Conservation (phyloP, 2,113 vertebrate genomes). For the Scalopus aquaticus region DNA sequence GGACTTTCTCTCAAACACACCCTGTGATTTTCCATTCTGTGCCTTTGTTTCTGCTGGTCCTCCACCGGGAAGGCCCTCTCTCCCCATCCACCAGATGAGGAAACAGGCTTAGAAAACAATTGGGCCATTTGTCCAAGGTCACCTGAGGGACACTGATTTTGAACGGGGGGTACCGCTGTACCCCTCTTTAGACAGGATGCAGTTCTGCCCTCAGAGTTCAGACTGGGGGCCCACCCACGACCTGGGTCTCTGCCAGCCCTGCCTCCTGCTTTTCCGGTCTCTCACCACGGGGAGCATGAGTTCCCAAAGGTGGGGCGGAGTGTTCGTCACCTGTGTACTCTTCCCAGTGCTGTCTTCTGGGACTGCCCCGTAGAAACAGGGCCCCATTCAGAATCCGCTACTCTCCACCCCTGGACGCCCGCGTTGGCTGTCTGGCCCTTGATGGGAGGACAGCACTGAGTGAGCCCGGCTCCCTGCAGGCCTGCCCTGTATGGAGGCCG, state of each 20-base stretch:
- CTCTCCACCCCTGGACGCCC: background rate
- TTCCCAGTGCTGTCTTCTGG: background rate
- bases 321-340: background rate
- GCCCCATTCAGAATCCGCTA: background rate
- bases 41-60: background rate
- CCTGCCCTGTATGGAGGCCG: accelerated
- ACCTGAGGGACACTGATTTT: background rate
- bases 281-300: background rate
- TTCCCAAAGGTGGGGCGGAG: accelerated
- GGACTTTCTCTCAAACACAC: background rate
- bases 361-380: background rate
- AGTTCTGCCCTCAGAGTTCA: background rate
- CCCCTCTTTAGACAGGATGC: background rate
- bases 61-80: background rate
- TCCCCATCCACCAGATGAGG: background rate
- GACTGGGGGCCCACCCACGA: accelerated
- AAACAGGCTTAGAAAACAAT: background rate
- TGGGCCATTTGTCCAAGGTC: background rate
- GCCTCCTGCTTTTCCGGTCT: background rate
- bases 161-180: background rate
- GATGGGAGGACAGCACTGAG: background rate
- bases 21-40: background rate
- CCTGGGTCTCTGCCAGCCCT: background rate
- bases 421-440: background rate
- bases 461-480: too few species aligned